Base-by-base conservation (phyloP, 2,888 invertebrate genomes). In the Aspidiotus rigidus region DNA sequence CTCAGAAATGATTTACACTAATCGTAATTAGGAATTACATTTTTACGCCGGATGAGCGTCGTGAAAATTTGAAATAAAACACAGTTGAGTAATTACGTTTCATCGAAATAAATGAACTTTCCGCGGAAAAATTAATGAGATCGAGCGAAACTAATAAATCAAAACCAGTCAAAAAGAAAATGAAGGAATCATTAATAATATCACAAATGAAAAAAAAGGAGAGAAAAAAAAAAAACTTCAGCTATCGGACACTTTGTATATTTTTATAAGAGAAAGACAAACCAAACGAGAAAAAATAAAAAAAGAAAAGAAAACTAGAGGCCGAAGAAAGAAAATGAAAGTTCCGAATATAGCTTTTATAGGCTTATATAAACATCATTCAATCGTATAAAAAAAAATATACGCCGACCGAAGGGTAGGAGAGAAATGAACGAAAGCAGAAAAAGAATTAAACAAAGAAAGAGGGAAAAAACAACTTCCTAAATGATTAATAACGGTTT, bases 351-450 rank as follows among this genome's bases (percentile, higher is more conserved):
- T 67, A 67, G 67, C 67, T 67, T 67, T 67, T 67, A 67, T 67
- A 67, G 67, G 67, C 67, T 67, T 67, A 67, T 67, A 67, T 67
- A 67, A 67, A 67, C 67, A 67, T 67, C 59, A 67, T 67, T 67
- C 67, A 59, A 67, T 67, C 67, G 59, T 67, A 67, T 67, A 67
- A 67, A 59, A 55, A 49, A 67, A 60, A 57, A 59, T n/a, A n/a
- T n/a, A n/a, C 67, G 59, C 59, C 17, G 53, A 49, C 59, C 59
- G 60, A 67, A 60, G 49, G n/a, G 59, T 15, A 67, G 67, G 44
- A 67, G 39, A 64, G 49, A 64, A 64, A 64, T 57, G 17, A 54
- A 64, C 54, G 64, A 64, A 67, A 67, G 67, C 59, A 59, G 59
- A 59, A 67, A 67, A 67, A 42, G 67, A 67, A 67, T 67, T 67